Percentiles rank a stretch among this genome's conserved stretches.
These are phyloP conservation scores for Myocastor coypus DNA, from an alignment of 2,113 vertebrate genomes.

Conservation along the genomic window DNA sequence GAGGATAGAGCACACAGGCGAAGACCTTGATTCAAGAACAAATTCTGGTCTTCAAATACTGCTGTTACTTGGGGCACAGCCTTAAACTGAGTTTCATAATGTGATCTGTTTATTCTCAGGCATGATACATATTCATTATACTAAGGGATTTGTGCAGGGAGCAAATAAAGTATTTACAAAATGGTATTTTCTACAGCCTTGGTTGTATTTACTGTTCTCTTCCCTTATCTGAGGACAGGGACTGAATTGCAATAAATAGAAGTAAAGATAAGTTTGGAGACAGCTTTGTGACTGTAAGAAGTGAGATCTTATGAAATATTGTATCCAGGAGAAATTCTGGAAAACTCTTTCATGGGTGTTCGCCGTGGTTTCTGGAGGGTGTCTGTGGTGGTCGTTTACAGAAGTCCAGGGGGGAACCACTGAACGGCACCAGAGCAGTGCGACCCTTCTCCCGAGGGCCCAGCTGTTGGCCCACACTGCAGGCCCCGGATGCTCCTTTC, in stretches of 20 bases:
- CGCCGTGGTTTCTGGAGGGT: background rate
- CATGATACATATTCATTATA: background rate
- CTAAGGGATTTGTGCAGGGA: background rate
- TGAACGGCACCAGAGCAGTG: background rate
- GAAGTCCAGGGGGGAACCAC: background rate
- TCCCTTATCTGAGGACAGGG: background rate
- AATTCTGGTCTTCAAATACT: background rate
- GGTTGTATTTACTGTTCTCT: background rate
- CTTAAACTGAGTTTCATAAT: background rate
- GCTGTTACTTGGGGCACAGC: background rate
- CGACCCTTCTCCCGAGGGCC: background rate
- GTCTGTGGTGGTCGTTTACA: too few species aligned
- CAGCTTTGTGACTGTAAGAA: background rate
- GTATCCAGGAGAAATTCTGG: background rate
- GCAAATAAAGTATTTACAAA: background rate
- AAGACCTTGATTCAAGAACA: background rate
- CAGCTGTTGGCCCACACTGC: background rate
- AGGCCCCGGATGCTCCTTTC: background rate
- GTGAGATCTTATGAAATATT: background rate
- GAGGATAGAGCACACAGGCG: background rate
- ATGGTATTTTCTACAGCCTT: background rate
- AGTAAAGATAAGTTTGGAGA: background rate
- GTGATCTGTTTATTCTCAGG: background rate
- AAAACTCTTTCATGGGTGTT: background rate
- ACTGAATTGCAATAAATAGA: background rate